phyloP scores from a whole-genome alignment of 2,797 vertebrate genomes.

The Acipenser transmontanus region DNA sequence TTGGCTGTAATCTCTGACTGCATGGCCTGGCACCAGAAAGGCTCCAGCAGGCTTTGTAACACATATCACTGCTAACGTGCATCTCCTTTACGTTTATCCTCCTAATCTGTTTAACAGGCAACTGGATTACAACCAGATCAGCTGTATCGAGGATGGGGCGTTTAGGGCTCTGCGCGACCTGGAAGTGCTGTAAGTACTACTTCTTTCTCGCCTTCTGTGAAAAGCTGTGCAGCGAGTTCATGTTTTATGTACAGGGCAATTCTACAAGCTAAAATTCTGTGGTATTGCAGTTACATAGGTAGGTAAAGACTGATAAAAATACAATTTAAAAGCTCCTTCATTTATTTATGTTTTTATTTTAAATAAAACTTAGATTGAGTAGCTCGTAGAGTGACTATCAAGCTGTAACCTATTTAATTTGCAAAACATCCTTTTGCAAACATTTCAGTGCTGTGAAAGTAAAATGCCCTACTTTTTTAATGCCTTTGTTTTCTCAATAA shows the following conservation, averaged over 20 bases:
- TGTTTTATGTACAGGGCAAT: too few relatives aligned
- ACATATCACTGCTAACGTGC: constrained; percentile 14
- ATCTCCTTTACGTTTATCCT: constrained; percentile 40
- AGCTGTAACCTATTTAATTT: too few relatives aligned
- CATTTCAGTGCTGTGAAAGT: too few relatives aligned
- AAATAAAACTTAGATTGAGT: too few relatives aligned
- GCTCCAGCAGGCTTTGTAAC: constrained; percentile 29
- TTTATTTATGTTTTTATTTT: too few relatives aligned
- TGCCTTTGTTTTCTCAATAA: too few relatives aligned
- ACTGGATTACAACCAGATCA: constrained; percentile 99
- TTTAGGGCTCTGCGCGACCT: constrained; percentile 93
- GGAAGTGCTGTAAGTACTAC: constrained; percentile 94
- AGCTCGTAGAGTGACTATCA: too few relatives aligned
- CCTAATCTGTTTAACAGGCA: constrained; percentile 78
- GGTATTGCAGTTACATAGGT: background rate
- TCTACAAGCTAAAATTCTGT: too few relatives aligned
- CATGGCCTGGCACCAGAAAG: constrained; percentile 21
- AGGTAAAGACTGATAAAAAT: too few relatives aligned
- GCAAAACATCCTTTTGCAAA: too few relatives aligned
- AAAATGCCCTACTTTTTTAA: too few relatives aligned
- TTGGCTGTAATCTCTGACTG: constrained; percentile 17
- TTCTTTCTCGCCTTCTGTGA: constrained; percentile 15
- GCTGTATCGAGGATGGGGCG: constrained; percentile 94
- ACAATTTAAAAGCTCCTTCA: too few relatives aligned
- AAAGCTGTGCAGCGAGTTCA: background rate